Conservation (phyloP, 2,113 vertebrate species). For the Sciurus niger region DNA sequence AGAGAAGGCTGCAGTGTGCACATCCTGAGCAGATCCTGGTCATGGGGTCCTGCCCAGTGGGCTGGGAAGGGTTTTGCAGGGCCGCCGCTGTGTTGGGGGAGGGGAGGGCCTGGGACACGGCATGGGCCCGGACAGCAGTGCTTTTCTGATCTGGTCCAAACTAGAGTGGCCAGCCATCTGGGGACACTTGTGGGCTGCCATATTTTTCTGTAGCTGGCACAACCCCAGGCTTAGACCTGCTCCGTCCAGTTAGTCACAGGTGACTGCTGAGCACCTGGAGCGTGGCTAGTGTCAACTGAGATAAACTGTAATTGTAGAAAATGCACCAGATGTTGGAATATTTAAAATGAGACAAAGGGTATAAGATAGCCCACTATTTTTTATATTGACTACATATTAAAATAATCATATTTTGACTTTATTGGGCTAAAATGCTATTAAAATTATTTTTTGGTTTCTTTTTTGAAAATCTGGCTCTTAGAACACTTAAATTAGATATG, state of each 20-base stretch:
- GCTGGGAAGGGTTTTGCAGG: background rate
- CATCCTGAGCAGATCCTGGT: too few species aligned
- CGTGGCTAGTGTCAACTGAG: background rate
- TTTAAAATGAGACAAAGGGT: background rate
- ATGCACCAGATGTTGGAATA: background rate
- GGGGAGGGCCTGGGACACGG: background rate
- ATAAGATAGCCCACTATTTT: background rate
- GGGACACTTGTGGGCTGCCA: accelerated
- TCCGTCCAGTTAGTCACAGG: background rate
- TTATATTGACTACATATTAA: background rate
- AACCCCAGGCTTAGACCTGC: background rate
- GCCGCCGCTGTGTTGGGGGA: background rate
- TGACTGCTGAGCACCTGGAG: background rate
- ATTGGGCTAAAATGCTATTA: background rate
- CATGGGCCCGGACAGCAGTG: background rate
- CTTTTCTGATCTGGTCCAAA: background rate
- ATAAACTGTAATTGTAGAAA: background rate
- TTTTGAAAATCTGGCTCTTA: background rate
- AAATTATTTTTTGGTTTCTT: background rate
- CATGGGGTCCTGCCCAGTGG: background rate
- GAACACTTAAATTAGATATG: background rate
- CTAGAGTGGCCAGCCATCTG: background rate
- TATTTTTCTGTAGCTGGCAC: background rate
- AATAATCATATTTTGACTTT: background rate
- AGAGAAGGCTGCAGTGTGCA: background rate